phyloP scores from a whole-genome alignment of 2,888 invertebrate species.

The Anodontia alba region DNA sequence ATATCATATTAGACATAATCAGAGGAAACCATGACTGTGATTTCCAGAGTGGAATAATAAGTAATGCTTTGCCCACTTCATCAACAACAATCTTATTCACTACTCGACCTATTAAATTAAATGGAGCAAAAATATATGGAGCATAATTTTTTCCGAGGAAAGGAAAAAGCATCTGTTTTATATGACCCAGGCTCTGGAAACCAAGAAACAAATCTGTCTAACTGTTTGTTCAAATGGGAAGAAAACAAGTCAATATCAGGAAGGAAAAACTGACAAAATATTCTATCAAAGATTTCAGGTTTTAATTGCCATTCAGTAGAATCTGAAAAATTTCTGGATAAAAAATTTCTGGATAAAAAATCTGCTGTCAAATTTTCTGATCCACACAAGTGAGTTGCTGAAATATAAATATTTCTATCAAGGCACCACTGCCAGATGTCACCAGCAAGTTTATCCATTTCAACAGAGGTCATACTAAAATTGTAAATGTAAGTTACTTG shows the following conservation, averaged over 20 bases:
- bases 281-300: conserved; percentile 26
- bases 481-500: conserved; percentile 25
- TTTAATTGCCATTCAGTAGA: conserved; percentile 55
- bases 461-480: not conserved
- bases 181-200: conserved; percentile 40
- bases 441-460: conserved; percentile 26
- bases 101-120: conserved; percentile 40
- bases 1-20: not conserved
- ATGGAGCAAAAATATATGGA: conserved; percentile 60
- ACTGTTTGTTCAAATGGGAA: too few relatives aligned
- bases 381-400: conserved; percentile 30
- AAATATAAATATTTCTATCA: conserved; percentile 29
- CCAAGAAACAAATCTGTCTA: conserved; percentile 50
- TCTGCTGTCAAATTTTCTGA: too few relatives aligned
- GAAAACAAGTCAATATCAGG: conserved; percentile 59
- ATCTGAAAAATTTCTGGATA: conserved; percentile 50
- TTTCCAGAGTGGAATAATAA: conserved; percentile 49
- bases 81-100: conserved; percentile 47
- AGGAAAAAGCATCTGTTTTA: conserved; percentile 46
- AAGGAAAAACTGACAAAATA: conserved; percentile 32
- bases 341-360: conserved; percentile 48
- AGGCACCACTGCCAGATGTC: conserved; percentile 45
- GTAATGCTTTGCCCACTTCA: conserved; percentile 40
- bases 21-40: conserved; percentile 8
- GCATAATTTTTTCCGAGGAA: conserved; percentile 30